phyloP scores from a whole-genome alignment of 1,140 invertebrate genomes.

The Subanguina moxae region DNA sequence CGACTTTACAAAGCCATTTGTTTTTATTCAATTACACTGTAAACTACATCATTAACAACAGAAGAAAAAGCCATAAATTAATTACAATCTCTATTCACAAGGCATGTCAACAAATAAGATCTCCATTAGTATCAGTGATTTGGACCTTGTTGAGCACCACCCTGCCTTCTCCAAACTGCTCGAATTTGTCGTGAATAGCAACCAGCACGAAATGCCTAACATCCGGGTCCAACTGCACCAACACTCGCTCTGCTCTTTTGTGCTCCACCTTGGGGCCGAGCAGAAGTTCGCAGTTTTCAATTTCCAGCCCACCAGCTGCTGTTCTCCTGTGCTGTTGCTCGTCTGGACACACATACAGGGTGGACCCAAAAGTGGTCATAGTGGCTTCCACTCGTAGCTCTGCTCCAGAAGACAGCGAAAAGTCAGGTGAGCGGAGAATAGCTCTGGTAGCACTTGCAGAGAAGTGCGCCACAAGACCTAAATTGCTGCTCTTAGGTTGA shows the following conservation, averaged over 20 bases:
- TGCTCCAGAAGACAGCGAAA: constrained; percentile 26
- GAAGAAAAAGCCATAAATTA: not conserved
- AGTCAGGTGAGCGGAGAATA: constrained; percentile 37
- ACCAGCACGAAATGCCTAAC: constrained; percentile 36
- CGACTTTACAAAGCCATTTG: too few species aligned
- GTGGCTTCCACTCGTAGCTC: constrained; percentile 42
- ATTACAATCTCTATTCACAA: not conserved
- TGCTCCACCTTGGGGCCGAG: constrained; percentile 34
- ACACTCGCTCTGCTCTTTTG: constrained; percentile 18
- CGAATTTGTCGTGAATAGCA: constrained; percentile 38
- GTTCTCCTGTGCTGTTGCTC: constrained; percentile 19
- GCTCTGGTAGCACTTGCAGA: constrained; percentile 24
- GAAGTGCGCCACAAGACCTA: constrained; percentile 20
- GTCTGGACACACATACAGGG: constrained; percentile 45
- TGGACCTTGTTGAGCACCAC: constrained; percentile 12
- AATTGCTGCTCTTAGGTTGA: not conserved
- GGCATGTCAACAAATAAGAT: constrained; percentile 16
- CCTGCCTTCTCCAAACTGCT: constrained; percentile 18
- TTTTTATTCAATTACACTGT: not conserved
- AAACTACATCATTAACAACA: not conserved
- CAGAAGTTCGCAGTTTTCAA: constrained; percentile 35
- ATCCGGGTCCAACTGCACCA: constrained; percentile 39
- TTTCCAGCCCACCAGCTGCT: constrained; percentile 16
- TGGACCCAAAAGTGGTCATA: constrained; percentile 39
- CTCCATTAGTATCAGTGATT: constrained; percentile 22